Conservation (phyloP, 2,797 vertebrate genomes). For the Cetoscarus ocellatus region DNA sequence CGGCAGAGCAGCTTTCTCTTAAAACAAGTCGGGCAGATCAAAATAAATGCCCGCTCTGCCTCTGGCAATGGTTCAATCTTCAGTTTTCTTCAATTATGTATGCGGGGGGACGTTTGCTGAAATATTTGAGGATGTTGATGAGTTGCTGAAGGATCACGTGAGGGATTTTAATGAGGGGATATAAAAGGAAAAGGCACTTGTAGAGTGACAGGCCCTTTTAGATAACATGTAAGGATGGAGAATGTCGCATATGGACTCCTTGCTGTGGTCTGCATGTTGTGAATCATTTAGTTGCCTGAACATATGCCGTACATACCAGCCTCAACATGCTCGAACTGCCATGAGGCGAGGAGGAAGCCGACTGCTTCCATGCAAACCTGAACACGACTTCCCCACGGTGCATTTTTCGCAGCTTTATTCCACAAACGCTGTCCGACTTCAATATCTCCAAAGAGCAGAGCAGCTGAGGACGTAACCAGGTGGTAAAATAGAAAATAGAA, state of each 20-base stretch:
- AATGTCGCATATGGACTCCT: constrained; percentile 43
- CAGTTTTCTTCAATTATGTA: constrained; percentile 75
- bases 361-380: background rate
- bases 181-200: background rate
- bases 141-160: constrained; percentile 26
- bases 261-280: constrained; percentile 34
- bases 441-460: constrained; percentile 7
- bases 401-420: constrained; percentile 18
- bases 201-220: constrained; percentile 38
- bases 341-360: background rate
- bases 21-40: constrained; percentile 70
- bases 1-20: constrained; percentile 66
- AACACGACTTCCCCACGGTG: background rate
- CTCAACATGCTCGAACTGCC: constrained; percentile 4
- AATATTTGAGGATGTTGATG: constrained; percentile 36
- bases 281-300: constrained; percentile 57
- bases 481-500: constrained; percentile 29
- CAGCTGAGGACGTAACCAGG: constrained; percentile 15
- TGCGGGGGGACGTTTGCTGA: constrained; percentile 51
- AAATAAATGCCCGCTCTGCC: constrained; percentile 67
- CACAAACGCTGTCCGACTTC: background rate
- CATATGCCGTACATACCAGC: constrained; percentile 49
- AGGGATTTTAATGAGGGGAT: constrained; percentile 31
- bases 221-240: constrained; percentile 6
- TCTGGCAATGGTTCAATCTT: constrained; percentile 57